Base-by-base conservation (phyloP, 2,888 invertebrate genomes). In the Fissipunctia ypsillon region DNA sequence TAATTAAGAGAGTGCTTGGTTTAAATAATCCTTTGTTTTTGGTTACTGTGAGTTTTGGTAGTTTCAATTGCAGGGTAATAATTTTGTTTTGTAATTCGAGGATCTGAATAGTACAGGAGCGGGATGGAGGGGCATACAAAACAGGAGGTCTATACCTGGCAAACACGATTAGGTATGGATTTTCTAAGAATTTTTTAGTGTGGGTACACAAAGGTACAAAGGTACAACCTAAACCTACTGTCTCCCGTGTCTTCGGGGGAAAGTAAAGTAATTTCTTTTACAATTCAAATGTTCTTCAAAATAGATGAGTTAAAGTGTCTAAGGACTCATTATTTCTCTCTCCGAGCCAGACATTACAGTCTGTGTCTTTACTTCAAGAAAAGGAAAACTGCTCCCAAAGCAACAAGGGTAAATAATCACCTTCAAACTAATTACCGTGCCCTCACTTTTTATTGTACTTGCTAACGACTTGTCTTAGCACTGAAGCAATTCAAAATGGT, bases 401-500 rank as follows among this genome's bases (percentile, higher is more conserved):
- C 81, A 82, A 89, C 79, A 54, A 76, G 67, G 70, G 76, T 61
- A 73, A 76, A 64, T 65, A 77, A 91, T 91, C 86, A 90, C 89
- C 89, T 85, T 83, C 84, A 76, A 80, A 84, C 90, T 93, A 93
- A 94, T 94, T 92, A 91, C 91, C 83, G 84, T 84, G 87, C 88
- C 90, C 90, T 90, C 91, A 78, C 74, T 91, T 94, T 95, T 95
- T 95, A 96, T 94, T 92, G 91, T 90, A 93, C 92, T 96, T 95
- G 85, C 90, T 93, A 95, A 96, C 96, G 94, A 96, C 95, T 95
- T 95, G 91, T 93, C 94, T 93, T 88, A 92, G 91, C 93, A 95
- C 93, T 95, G 93, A 94, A 95, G 94, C 95, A 94, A 96, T 96
- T 93, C 93, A 95, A 95, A 96, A 95, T 94, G 92, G 94, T 93